phyloP scores from a whole-genome alignment of 2,888 invertebrate genomes.

The Spisula solida region DNA sequence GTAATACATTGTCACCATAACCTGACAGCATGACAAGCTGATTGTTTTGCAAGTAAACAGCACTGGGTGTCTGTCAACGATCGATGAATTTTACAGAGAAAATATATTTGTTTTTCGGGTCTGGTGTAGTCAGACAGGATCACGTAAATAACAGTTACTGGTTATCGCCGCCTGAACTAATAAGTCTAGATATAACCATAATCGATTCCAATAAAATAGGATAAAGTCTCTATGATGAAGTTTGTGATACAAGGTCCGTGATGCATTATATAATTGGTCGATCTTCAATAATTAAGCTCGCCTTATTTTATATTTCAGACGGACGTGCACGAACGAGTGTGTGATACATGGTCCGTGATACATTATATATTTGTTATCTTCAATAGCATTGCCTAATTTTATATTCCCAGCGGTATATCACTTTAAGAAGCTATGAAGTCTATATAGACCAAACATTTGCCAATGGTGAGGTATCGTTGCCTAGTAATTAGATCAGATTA shows the following conservation, averaged over 20 bases:
- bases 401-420: no score
- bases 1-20: not conserved
- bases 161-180: not conserved
- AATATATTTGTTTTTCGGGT: conserved; percentile 2
- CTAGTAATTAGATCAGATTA: not conserved
- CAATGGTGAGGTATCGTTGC: not conserved
- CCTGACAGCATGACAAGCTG: not conserved
- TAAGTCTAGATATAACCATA: not conserved
- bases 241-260: not conserved
- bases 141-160: conserved; percentile 1
- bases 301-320: no score
- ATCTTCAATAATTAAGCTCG: no score
- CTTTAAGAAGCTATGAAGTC: no score
- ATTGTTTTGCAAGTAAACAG: not conserved
- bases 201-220: not conserved
- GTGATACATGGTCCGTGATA: no score
- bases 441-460: not conserved
- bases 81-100: conserved; percentile 3
- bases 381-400: no score
- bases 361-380: no score
- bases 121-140: not conserved
- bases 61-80: not conserved
- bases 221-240: not conserved
- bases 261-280: not conserved
- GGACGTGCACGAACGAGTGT: no score